These are phyloP conservation scores for Epinephelus fuscoguttatus DNA, from an alignment of 2,113 vertebrate species.

Conservation along the genomic window DNA sequence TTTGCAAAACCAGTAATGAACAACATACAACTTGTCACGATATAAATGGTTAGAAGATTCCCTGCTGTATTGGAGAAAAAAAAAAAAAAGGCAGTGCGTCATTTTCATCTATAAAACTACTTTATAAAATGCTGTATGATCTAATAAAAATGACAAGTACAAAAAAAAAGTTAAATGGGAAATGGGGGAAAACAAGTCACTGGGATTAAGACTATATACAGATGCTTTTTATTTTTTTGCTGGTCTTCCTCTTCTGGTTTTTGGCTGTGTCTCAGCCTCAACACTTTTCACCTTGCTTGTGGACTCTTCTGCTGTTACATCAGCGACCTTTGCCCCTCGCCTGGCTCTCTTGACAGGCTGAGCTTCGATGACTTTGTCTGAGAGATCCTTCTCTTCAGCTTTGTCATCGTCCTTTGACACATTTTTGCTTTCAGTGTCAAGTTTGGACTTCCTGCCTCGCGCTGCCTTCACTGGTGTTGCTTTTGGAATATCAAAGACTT, in stretches of 20 bases:
- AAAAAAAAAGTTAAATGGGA: conserved; percentile 8
- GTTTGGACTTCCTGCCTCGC: conserved; percentile 60
- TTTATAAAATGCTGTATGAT: conserved; percentile 11
- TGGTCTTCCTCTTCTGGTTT: conserved; percentile 69
- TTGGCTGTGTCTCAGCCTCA: conserved; percentile 59
- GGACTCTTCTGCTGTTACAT: background rate
- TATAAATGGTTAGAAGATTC: conserved; percentile 31
- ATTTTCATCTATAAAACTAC: conserved; percentile 50
- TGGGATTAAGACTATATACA: conserved; percentile 30
- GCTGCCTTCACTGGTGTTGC: conserved; percentile 41
- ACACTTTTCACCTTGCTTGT: background rate
- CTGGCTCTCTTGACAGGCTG: conserved; percentile 64
- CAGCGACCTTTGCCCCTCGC: conserved; percentile 54
- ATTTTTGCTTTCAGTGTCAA: conserved; percentile 20
- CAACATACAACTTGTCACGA: conserved; percentile 32
- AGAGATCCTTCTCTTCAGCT: conserved; percentile 77
- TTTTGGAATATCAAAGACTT: conserved; percentile 45
- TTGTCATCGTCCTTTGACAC: conserved; percentile 13
- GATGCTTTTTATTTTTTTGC: conserved; percentile 68
- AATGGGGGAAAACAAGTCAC: background rate
- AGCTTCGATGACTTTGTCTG: conserved; percentile 44
- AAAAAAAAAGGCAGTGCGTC: conserved; percentile 39
- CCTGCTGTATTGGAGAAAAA: conserved; percentile 41
- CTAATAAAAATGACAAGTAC: background rate
- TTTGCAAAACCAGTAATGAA: conserved; percentile 21